Evolutionary conservation across 2,113 vertebrate species (phyloP).

Genomic region (Vimba vimba): DNA sequence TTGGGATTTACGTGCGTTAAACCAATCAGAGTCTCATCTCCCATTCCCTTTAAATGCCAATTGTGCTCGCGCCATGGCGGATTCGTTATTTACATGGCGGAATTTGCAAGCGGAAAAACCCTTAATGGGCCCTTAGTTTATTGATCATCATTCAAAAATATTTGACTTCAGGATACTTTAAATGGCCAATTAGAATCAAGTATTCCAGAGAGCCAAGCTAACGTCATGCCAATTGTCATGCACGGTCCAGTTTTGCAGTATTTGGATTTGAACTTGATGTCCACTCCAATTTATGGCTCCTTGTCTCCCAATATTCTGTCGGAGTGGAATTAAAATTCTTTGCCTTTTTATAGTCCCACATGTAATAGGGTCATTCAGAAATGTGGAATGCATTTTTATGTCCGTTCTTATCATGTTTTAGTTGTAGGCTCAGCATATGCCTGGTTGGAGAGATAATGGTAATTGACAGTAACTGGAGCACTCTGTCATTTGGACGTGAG

Average conservation of each 20-base stretch:
- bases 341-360: background rate
- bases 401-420: slow-evolving; percentile 25
- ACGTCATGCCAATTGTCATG: background rate
- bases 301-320: background rate
- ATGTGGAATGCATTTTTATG: slow-evolving; percentile 24
- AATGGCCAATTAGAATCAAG: background rate
- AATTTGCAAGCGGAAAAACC: too few relatives aligned
- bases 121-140: background rate
- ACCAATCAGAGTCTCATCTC: too few relatives aligned
- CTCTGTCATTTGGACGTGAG: slow-evolving; percentile 12
- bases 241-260: background rate
- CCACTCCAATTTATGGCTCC: background rate
- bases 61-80: too few relatives aligned
- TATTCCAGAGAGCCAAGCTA: background rate
- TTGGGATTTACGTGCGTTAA: too few relatives aligned
- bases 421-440: background rate
- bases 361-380: slow-evolving; percentile 22
- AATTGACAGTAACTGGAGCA: slow-evolving; percentile 25
- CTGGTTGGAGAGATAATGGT: slow-evolving; percentile 23
- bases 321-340: background rate
- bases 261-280: background rate
- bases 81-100: too few relatives aligned
- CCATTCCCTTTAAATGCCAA: too few relatives aligned
- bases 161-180: background rate
- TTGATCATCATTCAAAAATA: background rate